Evolutionary conservation across 2,888 invertebrate genomes (phyloP).

Genomic region (Phortica magna): DNA sequence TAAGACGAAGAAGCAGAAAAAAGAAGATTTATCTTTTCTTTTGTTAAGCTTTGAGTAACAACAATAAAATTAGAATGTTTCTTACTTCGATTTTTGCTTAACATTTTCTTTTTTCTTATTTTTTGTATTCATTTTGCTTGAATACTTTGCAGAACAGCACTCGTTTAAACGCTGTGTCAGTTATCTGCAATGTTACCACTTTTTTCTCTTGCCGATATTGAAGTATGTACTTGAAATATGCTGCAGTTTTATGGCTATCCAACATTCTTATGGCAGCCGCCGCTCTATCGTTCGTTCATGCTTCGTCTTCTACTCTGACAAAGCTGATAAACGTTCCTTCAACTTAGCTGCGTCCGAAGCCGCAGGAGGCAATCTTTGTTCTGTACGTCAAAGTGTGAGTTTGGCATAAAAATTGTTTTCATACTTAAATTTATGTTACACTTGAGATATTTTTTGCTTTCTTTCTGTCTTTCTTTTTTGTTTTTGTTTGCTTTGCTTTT

Average conservation of each 20-base stretch:
- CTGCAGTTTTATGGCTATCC: conserved; percentile 14
- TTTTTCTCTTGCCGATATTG: background rate
- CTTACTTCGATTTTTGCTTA: background rate
- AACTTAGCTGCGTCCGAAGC: background rate
- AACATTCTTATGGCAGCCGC: no score
- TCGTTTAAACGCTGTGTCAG: background rate
- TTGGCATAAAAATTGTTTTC: conserved; percentile 63
- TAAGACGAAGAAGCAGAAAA: background rate
- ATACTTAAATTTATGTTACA: conserved; percentile 69
- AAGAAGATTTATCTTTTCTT: conserved; percentile 17
- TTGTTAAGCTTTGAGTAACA: conserved; percentile 9
- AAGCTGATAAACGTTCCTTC: conserved; percentile 4
- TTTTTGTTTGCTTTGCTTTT: conserved; percentile 46
- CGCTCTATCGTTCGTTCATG: no score
- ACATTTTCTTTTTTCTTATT: background rate
- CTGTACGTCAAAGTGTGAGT: background rate
- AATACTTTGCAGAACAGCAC: background rate
- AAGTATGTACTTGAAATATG: conserved; percentile 6
- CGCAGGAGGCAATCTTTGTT: background rate
- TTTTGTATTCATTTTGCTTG: background rate
- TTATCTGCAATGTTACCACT: conserved; percentile 18
- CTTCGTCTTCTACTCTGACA: background rate
- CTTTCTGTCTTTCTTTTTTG: conserved; percentile 25
- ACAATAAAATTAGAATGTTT: conserved; percentile 14
- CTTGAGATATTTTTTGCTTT: conserved; percentile 60